Evolutionary conservation across 2,888 invertebrate species (phyloP), one percentile per base, ranked within the genome.

Genomic region (Phyllotreta cruciferae): DNA sequence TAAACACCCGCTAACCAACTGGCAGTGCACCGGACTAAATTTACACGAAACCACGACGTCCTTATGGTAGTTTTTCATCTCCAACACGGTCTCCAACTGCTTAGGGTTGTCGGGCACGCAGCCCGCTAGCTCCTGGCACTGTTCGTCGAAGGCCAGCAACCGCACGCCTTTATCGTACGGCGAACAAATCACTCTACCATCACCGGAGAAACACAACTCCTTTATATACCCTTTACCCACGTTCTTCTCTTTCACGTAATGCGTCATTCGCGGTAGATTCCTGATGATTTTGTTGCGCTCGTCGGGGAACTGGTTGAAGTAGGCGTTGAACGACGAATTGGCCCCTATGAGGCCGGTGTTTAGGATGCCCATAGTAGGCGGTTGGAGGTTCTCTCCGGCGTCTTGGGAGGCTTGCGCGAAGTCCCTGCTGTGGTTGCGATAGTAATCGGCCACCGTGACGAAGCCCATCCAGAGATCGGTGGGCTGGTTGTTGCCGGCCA

Each of bases 161-260:
- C 96, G 84, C 65, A 96, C 87, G 36, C 96, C 96, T 74, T 88
- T 89, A 0, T 90, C 92, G 79, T 90, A 95, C 0, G 97, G 96
- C 0, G 96, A 96, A 77, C 94, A 94, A 35, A 97, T 90, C 7
- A 96, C 82, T 54, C 96, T 86, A 0, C 97, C 97, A 78, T 96
- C 96, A 1, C 92, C 85, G 0, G 95, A 95, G 80, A 94, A 96
- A 74, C 93, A 93, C 49, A 94, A 83, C 77, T 96, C 97, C 82
- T 97, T 97, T 60, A 97, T 96, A 73, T 92, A 95, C 0, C 95
- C 96, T 69, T 90, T 90, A 1, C 94, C 96, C 9, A 92, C 91
- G 76, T 93, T 95, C 0, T 93, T 90, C 78, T 97, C 96, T 74
- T 93, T 88, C 6, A 89, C 85, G 75, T 87, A 96, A 80, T 93